Evolutionary conservation across 1,140 invertebrate genomes (phyloP).

Genomic region (Colletes latitarsis): DNA sequence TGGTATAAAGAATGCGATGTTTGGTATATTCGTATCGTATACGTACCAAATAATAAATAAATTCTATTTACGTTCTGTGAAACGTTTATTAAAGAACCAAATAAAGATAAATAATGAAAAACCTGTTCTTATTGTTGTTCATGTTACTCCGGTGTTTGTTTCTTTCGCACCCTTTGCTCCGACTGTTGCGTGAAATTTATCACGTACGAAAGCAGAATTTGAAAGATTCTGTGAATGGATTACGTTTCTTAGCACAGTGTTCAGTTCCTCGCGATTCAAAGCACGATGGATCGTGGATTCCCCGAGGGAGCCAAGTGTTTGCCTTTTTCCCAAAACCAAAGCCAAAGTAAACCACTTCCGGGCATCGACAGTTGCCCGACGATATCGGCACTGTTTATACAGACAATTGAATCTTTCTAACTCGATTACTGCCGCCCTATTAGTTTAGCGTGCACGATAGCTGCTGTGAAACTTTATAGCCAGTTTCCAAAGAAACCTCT

Average conservation of each 20-base stretch:
- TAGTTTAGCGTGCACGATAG: slow-evolving; percentile 53
- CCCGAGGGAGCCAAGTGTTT: slow-evolving; percentile 55
- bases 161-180: not conserved
- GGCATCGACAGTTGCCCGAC: slow-evolving; percentile 54
- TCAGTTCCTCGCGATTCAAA: slow-evolving; percentile 66
- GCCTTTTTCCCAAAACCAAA: slow-evolving; percentile 49
- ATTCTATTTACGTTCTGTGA: slow-evolving; percentile 15
- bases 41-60: slow-evolving; percentile 13
- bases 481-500: not conserved
- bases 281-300: slow-evolving; percentile 54
- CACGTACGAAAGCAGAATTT: not conserved
- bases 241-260: slow-evolving; percentile 48
- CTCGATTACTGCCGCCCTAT: slow-evolving; percentile 70
- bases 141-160: not conserved
- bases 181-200: too few relatives aligned
- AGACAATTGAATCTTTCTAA: slow-evolving; percentile 74
- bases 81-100: slow-evolving; percentile 31
- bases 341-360: slow-evolving; percentile 67
- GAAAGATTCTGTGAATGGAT: not conserved
- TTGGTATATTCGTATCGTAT: slow-evolving; percentile 25
- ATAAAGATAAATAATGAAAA: slow-evolving; percentile 30
- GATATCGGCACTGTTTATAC: slow-evolving; percentile 66
- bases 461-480: slow-evolving; percentile 20
- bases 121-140: not conserved
- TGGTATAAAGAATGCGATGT: not conserved